A percentile compares a stretch with the other conserved stretches of the same genome.
These are phyloP conservation scores for Asteroscopus sphinx DNA, from an alignment of 2,888 invertebrate species.

Conservation along the genomic window DNA sequence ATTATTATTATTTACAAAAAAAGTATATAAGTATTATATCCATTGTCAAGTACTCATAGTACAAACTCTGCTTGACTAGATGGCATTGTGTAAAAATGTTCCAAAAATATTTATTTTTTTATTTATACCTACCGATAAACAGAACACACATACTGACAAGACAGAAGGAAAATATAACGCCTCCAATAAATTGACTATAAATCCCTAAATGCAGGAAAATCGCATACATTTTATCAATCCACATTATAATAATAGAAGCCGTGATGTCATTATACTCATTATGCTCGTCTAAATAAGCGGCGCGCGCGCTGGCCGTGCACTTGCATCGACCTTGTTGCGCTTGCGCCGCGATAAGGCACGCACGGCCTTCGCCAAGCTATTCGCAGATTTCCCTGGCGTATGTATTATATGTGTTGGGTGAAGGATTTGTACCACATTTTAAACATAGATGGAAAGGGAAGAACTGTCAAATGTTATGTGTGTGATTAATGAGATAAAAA, in stretches of 20 bases:
- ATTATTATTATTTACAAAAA: too few species aligned
- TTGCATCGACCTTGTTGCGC: conserved; percentile 62
- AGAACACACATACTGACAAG: too few species aligned
- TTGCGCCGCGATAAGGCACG: conserved; percentile 57
- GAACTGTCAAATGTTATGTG: too few species aligned
- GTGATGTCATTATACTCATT: conserved; percentile 41
- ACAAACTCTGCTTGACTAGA: too few species aligned
- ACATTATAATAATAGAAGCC: conserved; percentile 10
- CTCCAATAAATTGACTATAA: background rate
- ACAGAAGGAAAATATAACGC: too few species aligned
- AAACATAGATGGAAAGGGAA: background rate
- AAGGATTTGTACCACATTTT: conserved; percentile 1
- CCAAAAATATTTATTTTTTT: too few species aligned
- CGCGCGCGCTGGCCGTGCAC: conserved; percentile 51
- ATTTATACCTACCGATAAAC: too few species aligned
- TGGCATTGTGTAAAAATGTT: too few species aligned
- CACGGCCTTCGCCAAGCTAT: conserved; percentile 46
- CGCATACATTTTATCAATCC: background rate
- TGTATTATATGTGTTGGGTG: conserved; percentile 2
- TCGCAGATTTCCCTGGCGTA: conserved; percentile 23
- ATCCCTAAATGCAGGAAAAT: background rate
- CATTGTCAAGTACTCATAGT: too few species aligned
- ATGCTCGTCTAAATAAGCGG: conserved; percentile 9
- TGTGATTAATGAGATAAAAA: too few species aligned
- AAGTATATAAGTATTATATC: too few species aligned